Base-by-base conservation (phyloP, 1,140 invertebrate species). In the Parasteatoda tepidariorum region DNA sequence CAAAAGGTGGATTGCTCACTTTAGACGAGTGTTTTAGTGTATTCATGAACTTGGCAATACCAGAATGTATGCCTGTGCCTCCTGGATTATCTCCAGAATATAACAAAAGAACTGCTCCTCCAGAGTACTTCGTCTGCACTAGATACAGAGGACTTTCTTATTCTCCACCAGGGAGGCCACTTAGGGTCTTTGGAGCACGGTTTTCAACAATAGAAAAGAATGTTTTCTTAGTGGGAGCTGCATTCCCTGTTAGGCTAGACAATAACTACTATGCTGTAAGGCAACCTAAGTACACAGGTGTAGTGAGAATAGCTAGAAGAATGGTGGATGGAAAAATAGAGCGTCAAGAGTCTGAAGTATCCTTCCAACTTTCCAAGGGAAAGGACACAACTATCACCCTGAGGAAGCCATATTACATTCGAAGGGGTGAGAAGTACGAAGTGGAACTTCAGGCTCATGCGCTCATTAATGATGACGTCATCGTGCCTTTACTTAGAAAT, bases 21-120 rank as follows among this genome's bases (percentile, higher is more conserved):
- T 75, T 86, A 33, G 84, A 84, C n/a, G 87, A 87, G 34, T 86
- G 86, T 30, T 85, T 87, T 55, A 57, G 79, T 33, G 74, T 87
- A 9, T 87, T 87, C 76, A 87, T 87, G 87, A 87, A 87, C 38
- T 57, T 87, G 6, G 85, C 87, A 7, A 84, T 87, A 26, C 87
- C 87, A 5, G 87, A 84, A 11, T 85, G 86, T 7, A 68, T 83
- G 30, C 41, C 75, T 13, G 38, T 87, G 2, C 87, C 87, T 3
- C 84, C 79, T 33, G 84, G 84, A 7, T 33, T 85, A 2, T 75
- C 48, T 3, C 11, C 41, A 11, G 84, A 82, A 9, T 67, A 71
- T n/a, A 33, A 41, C 18, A 83, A 82, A 61, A 48, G 84, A 15
- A 41, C 79, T 9, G 67, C 84, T 6, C 84, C 84, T 0, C 84